Base-by-base conservation (phyloP, 1,140 invertebrate species). In the Scaptomyza hsui region DNA sequence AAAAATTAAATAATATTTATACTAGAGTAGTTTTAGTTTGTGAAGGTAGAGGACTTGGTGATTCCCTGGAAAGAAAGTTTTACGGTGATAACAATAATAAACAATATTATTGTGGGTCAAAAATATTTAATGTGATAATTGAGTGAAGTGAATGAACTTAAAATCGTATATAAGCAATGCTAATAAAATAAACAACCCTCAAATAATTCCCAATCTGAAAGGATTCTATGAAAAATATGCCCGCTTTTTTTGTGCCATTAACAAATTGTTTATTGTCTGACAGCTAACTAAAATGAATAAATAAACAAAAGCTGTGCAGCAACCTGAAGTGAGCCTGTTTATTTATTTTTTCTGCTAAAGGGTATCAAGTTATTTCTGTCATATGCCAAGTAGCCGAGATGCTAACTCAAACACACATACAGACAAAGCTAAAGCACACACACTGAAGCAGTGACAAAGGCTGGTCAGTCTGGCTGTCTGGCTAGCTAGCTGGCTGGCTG, bases 251-350 rank as follows among this genome's bases (percentile, higher is more conserved):
- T 41, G 13, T 5, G n/a, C n/a, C n/a, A n/a, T 15, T 2, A 9
- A 42, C 2, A 42, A 42, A 26, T 48, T 35, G 1, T 26, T 55
- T 55, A 74, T 39, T 41, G 21, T 35, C 56, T 69, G 69, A 44
- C 52, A 57, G 16, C 6, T 32, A 26, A 60, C 74, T 65, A 60
- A 52, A 71, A 64, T 71, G 64, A 76, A 52, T 52, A 56, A 55
- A 77, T 65, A 77, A 77, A 72, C 74, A 63, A 69, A 26, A 10
- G 48, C 13, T 42, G 32, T 37, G 32, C 32, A 37, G 32, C 12
- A 37, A 37, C 12, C 32, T 29, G 26, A 29, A 1, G 0, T 29
- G 5, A 57, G 45, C 29, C 32, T 73, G 55, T 55, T 45, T 78
- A 29, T 60, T 61, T 45, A 72, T 57, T 13, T 51, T 21, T 57